A percentile compares a stretch with the other conserved stretches of the same genome.
These are phyloP conservation scores for Chlorops oryzae DNA, from an alignment of 1,140 invertebrate species.

Conservation along the genomic window DNA sequence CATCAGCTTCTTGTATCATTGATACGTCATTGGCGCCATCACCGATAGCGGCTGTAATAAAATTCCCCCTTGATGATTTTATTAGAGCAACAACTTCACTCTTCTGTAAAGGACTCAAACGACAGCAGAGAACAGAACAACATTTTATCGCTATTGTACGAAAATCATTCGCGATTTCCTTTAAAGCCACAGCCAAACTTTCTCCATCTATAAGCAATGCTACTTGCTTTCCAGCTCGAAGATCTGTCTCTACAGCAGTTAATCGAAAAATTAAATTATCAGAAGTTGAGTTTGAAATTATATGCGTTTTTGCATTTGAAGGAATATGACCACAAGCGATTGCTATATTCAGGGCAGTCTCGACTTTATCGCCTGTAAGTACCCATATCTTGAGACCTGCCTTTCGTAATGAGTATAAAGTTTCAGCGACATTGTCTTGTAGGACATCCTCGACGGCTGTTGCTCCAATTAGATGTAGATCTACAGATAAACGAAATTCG, in stretches of 20 bases:
- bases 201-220: conserved; percentile 63
- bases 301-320: conserved; percentile 55
- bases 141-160: conserved; percentile 57
- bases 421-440: conserved; percentile 73
- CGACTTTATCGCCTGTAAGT: conserved; percentile 72
- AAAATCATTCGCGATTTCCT: conserved; percentile 49
- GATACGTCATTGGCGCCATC: conserved; percentile 79
- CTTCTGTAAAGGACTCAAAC: conserved; percentile 78
- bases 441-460: conserved; percentile 80
- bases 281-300: conserved; percentile 49
- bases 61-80: conserved; percentile 54
- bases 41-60: conserved; percentile 69
- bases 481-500: conserved; percentile 27
- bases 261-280: conserved; percentile 30
- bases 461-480: conserved; percentile 65
- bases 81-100: conserved; percentile 64
- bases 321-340: conserved; percentile 70
- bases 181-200: conserved; percentile 53
- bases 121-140: conserved; percentile 67
- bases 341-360: conserved; percentile 72
- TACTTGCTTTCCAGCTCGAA: conserved; percentile 43
- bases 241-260: conserved; percentile 36
- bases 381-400: conserved; percentile 76
- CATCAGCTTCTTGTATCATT: conserved; percentile 76
- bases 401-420: conserved; percentile 60